Conservation (phyloP, 2,888 invertebrate genomes). For the Furcula furcula region DNA sequence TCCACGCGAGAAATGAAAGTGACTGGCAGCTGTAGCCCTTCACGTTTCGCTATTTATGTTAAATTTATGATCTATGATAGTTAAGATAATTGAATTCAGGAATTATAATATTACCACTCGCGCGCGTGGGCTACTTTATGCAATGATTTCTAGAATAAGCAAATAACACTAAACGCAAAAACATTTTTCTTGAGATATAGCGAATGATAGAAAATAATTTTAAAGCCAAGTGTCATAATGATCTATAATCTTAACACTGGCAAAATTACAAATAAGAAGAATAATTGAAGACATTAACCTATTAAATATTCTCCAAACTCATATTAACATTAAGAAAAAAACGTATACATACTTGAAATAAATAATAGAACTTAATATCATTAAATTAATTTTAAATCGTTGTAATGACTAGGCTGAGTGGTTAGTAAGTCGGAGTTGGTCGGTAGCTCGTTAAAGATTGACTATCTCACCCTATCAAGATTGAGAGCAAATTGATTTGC, state of each 20-base stretch:
- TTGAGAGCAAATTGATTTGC: conserved; percentile 65
- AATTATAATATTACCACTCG: conserved; percentile 9
- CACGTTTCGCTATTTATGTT: conserved; percentile 14
- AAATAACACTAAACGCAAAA: too few species aligned
- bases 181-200: too few species aligned
- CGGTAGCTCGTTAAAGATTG: conserved; percentile 56
- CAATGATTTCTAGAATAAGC: too few species aligned
- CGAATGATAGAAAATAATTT: too few species aligned
- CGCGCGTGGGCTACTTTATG: too few species aligned
- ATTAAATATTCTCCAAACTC: too few species aligned
- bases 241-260: too few species aligned
- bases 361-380: background rate
- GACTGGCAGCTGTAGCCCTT: conserved; percentile 44
- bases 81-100: conserved; percentile 18
- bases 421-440: conserved; percentile 30
- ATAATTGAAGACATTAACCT: too few species aligned
- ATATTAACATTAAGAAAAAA: too few species aligned
- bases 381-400: background rate
- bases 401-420: conserved; percentile 4
- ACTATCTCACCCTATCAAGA: conserved; percentile 59
- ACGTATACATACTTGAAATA: background rate
- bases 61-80: conserved; percentile 24
- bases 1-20: conserved; percentile 79
- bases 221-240: too few species aligned
- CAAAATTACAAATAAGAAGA: too few species aligned